Evolutionary conservation across 1,140 invertebrate species (phyloP).

Genomic region (Telenomus remus): DNA sequence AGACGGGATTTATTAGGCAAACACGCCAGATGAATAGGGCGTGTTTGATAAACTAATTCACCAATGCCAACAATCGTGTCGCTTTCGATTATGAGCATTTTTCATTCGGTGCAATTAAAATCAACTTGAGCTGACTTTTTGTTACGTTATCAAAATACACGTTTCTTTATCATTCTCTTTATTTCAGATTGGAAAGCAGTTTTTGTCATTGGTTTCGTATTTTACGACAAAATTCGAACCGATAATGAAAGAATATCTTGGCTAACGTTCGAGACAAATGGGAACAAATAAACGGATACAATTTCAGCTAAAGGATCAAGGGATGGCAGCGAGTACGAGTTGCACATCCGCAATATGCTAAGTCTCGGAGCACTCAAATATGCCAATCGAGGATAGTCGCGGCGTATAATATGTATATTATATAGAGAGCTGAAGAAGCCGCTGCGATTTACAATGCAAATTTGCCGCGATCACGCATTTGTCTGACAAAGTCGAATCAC

Average conservation of each 20-base stretch:
- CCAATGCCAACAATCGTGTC: constrained; percentile 39
- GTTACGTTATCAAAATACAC: no score
- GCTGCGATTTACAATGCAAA: constrained; percentile 60
- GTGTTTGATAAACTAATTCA: constrained; percentile 57
- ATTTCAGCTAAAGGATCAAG: constrained; percentile 33
- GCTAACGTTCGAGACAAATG: constrained; percentile 20
- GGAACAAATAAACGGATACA: constrained; percentile 30
- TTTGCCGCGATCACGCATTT: constrained; percentile 40
- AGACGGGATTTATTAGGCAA: constrained; percentile 56
- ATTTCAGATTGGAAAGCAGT: not conserved
- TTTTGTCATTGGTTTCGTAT: no score
- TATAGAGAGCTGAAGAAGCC: constrained; percentile 45
- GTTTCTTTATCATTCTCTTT: no score
- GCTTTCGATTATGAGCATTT: constrained; percentile 35
- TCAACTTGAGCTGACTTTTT: no score
- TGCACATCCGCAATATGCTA: constrained; percentile 55
- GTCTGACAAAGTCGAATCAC: constrained; percentile 41
- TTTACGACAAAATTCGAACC: no score
- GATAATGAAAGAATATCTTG: not conserved
- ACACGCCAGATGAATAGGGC: constrained; percentile 59
- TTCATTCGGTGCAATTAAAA: not conserved
- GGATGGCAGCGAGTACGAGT: constrained; percentile 44
- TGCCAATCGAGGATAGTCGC: constrained; percentile 47
- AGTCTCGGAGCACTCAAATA: constrained; percentile 44
- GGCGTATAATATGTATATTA: constrained; percentile 49